A percentile compares a stretch with the other conserved stretches of the same genome.
These are phyloP conservation scores for Ceyx margarethae DNA, from an alignment of 2,113 vertebrate species.

Conservation along the genomic window DNA sequence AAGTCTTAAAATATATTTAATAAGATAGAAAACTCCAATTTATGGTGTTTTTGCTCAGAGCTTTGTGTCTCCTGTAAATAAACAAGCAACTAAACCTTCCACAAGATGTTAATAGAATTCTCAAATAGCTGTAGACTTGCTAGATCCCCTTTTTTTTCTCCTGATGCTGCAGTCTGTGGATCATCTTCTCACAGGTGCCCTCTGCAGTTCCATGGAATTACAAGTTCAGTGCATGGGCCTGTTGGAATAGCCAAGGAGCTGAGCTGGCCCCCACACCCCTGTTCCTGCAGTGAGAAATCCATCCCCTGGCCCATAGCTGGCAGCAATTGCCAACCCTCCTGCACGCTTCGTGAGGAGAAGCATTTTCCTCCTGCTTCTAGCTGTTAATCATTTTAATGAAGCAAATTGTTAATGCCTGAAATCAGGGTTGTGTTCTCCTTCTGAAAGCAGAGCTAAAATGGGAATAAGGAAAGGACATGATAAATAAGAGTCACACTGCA, in stretches of 20 bases:
- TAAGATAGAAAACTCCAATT: background rate
- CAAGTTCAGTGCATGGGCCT: background rate
- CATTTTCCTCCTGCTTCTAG: background rate
- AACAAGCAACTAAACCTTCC: background rate
- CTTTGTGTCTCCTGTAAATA: background rate
- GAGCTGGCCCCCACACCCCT: background rate
- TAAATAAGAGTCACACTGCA: background rate
- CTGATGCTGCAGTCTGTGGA: background rate
- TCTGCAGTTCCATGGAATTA: background rate
- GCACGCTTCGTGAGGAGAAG: background rate
- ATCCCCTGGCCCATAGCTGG: background rate
- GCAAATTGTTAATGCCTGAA: background rate
- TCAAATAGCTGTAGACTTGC: background rate
- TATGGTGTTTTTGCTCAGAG: background rate
- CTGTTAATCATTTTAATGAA: background rate
- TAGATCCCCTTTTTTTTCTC: background rate
- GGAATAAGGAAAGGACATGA: background rate
- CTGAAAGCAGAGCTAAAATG: background rate
- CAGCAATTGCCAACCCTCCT: background rate
- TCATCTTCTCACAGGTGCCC: background rate
- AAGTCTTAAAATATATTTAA: background rate
- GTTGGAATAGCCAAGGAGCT: background rate
- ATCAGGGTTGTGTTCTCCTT: background rate
- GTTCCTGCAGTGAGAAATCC: background rate
- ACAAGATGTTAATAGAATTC: background rate